phyloP scores from a whole-genome alignment of 2,113 vertebrate genomes.

The Dicrurus megarhynchus region DNA sequence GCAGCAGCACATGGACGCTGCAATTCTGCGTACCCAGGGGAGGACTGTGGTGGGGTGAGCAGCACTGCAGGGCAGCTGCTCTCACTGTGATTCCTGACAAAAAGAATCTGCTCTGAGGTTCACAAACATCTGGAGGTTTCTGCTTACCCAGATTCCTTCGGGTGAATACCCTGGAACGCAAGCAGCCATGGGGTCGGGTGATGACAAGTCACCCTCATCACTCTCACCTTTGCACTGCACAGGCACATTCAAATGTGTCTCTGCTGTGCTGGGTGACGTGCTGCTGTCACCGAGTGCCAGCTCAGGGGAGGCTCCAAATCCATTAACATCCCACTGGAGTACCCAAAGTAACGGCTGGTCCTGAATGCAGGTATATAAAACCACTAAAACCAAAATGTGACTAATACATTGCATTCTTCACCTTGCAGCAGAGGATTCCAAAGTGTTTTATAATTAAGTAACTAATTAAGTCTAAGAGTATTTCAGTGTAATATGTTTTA shows the following conservation, averaged over 20 bases:
- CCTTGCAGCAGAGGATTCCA: not conserved
- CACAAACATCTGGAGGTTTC: not conserved
- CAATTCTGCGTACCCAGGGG: rapidly evolving
- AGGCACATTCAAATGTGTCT: not conserved
- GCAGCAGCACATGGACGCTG: not conserved
- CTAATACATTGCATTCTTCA: not conserved
- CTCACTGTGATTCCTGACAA: not conserved
- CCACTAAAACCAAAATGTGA: not conserved
- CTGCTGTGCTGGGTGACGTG: not conserved
- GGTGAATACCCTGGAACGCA: not conserved
- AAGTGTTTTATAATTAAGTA: constrained; percentile 23
- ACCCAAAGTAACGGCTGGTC: not conserved
- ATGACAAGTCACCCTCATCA: not conserved
- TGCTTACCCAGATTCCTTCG: not conserved
- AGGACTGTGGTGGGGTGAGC: not conserved
- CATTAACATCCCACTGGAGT: not conserved
- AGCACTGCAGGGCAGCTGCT: not conserved
- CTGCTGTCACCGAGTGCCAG: not conserved
- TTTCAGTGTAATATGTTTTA: not conserved
- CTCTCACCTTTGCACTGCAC: not conserved
- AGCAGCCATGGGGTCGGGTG: not conserved
- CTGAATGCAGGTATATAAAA: not conserved
- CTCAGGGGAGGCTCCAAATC: not conserved
- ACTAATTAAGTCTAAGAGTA: not conserved
- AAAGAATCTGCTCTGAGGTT: not conserved